Evolutionary conservation across 2,797 vertebrate species (phyloP), one percentile per base, ranked within the genome.

Genomic region (Amphiprion clarkii): DNA sequence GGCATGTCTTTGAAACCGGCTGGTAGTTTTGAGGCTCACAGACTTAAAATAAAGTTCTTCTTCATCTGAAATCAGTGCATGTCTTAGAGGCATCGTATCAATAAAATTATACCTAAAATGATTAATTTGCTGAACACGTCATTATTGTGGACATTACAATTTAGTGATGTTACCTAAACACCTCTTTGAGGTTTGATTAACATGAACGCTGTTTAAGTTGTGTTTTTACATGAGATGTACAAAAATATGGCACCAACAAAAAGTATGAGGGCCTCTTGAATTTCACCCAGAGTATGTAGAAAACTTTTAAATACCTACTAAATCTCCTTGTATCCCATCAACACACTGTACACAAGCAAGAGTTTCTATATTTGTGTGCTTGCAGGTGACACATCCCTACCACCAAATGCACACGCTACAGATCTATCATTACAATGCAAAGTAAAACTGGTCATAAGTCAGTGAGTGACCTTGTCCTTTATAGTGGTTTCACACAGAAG

Each of bases 401-500:
- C 14, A 27, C 31, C 21, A 52, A 53, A 76, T 6, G 51, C 56
- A 54, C 29, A 17, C 52, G 13, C 57, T 36, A 16, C 11, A 46
- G 21, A 19, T 49, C 16, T 27, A 27, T 19, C 66, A 55, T 66
- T 55, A 61, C 44, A 70, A 16, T 16, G 40, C 29, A 42, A 52
- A 63, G 25, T 58, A 59, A 6, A 79, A 10, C 16, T 55, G 23
- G 51, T 31, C 25, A 9, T 40, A 71, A 71, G 53, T 56, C 25
- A 21, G 5, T 63, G 66, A 55, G 67, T 78, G 70, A 84, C 46
- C 76, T 76, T 59, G 61, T 76, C 49, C 53, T 81, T 76, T 62
- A 67, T 53, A 42, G 33, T 40, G 17, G 58, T 74, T 69, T 64
- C 40, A 71, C 64, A 68, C 42, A 63, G 58, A 60, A 21, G 52